Evolutionary conservation across 2,797 vertebrate genomes (phyloP).

Genomic region (Falco berigora): DNA sequence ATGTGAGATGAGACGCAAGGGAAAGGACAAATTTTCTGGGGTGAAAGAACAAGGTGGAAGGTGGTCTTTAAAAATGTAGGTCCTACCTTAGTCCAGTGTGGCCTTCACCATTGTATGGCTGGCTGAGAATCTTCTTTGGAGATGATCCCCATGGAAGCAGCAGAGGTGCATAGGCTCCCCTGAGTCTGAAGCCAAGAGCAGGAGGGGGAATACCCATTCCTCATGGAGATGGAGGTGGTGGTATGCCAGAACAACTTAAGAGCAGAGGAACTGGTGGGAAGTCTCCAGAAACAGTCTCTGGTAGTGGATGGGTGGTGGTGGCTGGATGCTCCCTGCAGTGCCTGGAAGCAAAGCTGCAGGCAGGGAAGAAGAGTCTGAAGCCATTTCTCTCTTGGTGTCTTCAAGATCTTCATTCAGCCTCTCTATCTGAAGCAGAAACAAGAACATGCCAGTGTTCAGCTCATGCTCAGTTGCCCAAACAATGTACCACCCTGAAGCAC

Average conservation of each 20-base stretch:
- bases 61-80: not conserved
- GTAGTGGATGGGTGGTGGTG: not conserved
- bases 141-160: constrained; percentile 77
- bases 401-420: constrained; percentile 81
- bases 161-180: constrained; percentile 41
- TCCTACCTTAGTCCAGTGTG: constrained; percentile 87
- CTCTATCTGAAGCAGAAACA: constrained; percentile 69
- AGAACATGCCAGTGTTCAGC: not conserved
- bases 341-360: not conserved
- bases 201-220: not conserved
- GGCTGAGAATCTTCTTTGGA: constrained; percentile 84
- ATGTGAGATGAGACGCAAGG: not conserved
- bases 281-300: not conserved
- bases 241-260: constrained; percentile 1
- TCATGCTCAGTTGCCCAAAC: not conserved
- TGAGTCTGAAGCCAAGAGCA: not conserved
- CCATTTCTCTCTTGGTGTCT: constrained; percentile 79
- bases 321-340: not conserved
- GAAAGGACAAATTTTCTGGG: not conserved
- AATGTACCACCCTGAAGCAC: not conserved
- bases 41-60: not conserved
- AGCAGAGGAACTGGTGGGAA: not conserved
- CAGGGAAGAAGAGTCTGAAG: constrained; percentile 44
- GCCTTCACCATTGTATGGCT: constrained; percentile 80
- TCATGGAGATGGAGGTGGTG: constrained; percentile 27